Conservation (phyloP, 2,888 invertebrate genomes). For the Nymphalis c-album region DNA sequence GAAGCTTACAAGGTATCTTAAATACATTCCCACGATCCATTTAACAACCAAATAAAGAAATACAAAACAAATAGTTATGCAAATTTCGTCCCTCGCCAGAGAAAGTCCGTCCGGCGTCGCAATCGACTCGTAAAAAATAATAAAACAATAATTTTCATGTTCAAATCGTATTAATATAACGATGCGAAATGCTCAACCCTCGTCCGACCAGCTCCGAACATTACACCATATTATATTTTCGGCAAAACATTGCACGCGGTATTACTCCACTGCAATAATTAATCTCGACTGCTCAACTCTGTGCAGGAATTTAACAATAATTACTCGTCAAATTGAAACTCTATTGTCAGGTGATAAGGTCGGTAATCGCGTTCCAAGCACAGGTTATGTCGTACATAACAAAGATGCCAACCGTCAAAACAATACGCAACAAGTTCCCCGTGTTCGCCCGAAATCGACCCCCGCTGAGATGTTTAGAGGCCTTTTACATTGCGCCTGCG, state of each 20-base stretch:
- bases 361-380: background rate
- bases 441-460: constrained; percentile 30
- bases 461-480: constrained; percentile 31
- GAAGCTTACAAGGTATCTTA: background rate
- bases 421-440: constrained; percentile 35
- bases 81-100: background rate
- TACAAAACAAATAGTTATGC: constrained; percentile 1
- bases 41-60: background rate
- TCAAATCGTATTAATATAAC: constrained; percentile 22
- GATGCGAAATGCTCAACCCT: constrained; percentile 15
- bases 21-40: constrained; percentile 13
- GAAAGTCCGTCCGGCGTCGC: constrained; percentile 8
- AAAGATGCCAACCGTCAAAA: constrained; percentile 38
- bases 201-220: constrained; percentile 20
- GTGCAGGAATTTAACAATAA: constrained; percentile 9
- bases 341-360: constrained; percentile 10
- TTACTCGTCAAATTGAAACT: constrained; percentile 5
- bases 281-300: constrained; percentile 36
- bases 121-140: background rate
- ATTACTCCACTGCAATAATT: constrained; percentile 34
- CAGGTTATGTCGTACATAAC: constrained; percentile 19
- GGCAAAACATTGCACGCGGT: constrained; percentile 15
- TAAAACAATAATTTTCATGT: constrained; percentile 2
- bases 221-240: constrained; percentile 25
- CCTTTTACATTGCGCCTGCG: constrained; percentile 16